Base-by-base conservation (phyloP, 2,797 vertebrate genomes). In the Poeciliopsis infans region DNA sequence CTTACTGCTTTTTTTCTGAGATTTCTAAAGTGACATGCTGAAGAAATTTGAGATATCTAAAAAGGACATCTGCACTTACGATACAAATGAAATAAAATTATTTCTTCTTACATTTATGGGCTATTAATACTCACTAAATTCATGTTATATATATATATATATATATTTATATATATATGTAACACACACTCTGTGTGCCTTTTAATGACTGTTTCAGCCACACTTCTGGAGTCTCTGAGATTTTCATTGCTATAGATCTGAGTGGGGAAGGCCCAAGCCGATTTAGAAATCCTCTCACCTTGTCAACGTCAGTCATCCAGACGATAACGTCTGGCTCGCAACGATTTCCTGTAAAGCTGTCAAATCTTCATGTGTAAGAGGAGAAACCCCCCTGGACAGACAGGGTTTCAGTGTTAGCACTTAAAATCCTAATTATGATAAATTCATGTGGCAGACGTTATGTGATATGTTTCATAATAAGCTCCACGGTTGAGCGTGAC, bases 311-410 rank as follows among this genome's bases (percentile, higher is more conserved):
- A 88, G 86, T 92, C 91, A 89, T 83, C 81, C 2, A 39, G 76
- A 74, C 46, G 74, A 77, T 83, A 61, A 39, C 73, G 83, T 91
- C 80, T 78, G 70, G 79, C 66, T 82, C 66, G 66, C 84, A 93
- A 93, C 47, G 83, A 93, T 92, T 92, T 88, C 86, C 87, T 91
- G 85, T 92, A 90, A 90, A 88, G 87, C 90, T 88, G 91, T 91
- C 86, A 81, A 70, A 77, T 88, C 83, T 86, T 83, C 59, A 76
- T 51, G 77, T 75, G 86, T 12, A 75, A 76, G 81, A 83, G 86
- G 71, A 55, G 87, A 75, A 57, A 79, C 86, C 81, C 81, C 47
- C 83, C 57, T 3, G 33, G 83, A 82, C 88, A 84, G 85, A 83
- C 1, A 41, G 69, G n/a, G 79, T 45, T 59, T 47, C 36, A 45